These are phyloP conservation scores for Aphis craccivora DNA, from an alignment of 1,140 invertebrate species.

Conservation along the genomic window DNA sequence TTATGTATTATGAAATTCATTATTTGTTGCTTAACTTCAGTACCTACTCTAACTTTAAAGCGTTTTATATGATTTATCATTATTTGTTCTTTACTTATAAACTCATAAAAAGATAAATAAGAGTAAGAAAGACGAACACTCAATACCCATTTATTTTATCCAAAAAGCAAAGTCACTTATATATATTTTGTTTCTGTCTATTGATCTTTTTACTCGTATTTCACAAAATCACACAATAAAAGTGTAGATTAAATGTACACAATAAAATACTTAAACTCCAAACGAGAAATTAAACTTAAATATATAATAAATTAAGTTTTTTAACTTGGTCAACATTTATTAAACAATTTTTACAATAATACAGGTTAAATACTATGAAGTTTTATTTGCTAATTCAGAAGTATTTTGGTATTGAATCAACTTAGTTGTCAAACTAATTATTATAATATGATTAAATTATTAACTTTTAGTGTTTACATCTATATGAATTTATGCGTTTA, in stretches of 20 bases:
- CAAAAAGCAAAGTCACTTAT: background rate
- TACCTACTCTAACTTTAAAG: background rate
- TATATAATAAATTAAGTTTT: background rate
- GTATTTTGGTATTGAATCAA: background rate
- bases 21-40: background rate
- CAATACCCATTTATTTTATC: background rate
- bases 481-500: background rate
- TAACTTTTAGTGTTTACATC: background rate
- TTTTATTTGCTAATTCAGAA: background rate
- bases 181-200: background rate
- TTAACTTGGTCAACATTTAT: background rate
- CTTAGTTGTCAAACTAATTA: background rate
- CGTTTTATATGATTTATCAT: conserved; percentile 2
- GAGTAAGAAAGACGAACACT: background rate
- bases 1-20: background rate
- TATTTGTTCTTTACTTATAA: background rate
- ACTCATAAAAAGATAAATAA: background rate
- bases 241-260: background rate
- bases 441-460: background rate
- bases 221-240: background rate
- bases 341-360: background rate
- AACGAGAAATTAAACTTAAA: background rate
- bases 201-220: conserved; percentile 15
- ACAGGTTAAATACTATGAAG: background rate
- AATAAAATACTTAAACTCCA: background rate